Evolutionary conservation across 2,113 vertebrate species (phyloP).

Genomic region (Lates calcarifer): DNA sequence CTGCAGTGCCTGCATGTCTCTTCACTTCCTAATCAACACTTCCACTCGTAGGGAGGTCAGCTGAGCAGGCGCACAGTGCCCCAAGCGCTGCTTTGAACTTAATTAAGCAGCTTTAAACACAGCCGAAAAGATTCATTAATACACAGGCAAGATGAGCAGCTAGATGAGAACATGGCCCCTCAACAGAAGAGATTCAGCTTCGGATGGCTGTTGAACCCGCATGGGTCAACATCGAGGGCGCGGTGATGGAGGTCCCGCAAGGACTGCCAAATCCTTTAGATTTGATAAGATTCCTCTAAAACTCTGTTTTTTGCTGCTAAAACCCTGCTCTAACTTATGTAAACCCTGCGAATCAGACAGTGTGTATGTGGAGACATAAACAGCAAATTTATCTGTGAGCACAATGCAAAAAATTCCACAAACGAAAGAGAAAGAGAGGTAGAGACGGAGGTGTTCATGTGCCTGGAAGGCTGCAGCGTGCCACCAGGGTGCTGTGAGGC

Average conservation of each 20-base stretch:
- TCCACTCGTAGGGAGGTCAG: conserved; percentile 82
- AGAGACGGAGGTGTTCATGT: conserved; percentile 53
- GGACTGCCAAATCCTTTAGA: conserved; percentile 54
- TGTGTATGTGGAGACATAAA: background rate
- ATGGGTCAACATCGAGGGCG: conserved; percentile 49
- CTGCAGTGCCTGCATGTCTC: conserved; percentile 75
- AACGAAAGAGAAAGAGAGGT: conserved; percentile 29
- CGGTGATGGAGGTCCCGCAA: conserved; percentile 45
- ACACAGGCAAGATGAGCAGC: conserved; percentile 76
- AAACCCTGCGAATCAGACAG: background rate
- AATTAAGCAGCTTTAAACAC: conserved; percentile 87
- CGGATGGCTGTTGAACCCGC: conserved; percentile 59
- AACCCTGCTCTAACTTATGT: background rate
- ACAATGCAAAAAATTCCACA: background rate
- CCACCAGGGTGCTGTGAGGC: conserved; percentile 75
- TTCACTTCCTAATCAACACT: conserved; percentile 85
- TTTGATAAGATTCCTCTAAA: conserved; percentile 48
- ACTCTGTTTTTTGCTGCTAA: background rate
- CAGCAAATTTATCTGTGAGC: background rate
- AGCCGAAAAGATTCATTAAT: conserved; percentile 84
- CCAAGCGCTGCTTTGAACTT: conserved; percentile 84
- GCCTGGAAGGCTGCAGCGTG: conserved; percentile 66
- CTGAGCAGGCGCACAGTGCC: conserved; percentile 76
- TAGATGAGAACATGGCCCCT: conserved; percentile 64
- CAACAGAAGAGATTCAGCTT: conserved; percentile 45